Evolutionary conservation across 2,797 vertebrate species (phyloP).

Genomic region (Neosilurus mollespiculum): DNA sequence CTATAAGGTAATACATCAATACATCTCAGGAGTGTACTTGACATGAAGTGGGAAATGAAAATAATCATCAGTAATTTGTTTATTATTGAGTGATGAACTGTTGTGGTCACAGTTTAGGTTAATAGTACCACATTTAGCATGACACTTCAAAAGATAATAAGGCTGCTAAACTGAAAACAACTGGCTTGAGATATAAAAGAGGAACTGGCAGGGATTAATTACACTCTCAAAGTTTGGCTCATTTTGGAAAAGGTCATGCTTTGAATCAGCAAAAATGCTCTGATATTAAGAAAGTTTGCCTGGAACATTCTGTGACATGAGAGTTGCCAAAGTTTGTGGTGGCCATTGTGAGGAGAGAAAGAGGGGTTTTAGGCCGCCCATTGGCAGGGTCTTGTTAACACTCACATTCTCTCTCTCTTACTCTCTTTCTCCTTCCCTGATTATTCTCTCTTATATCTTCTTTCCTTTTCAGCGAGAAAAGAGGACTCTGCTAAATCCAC

Average conservation of each 20-base stretch:
- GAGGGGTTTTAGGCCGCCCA: not conserved
- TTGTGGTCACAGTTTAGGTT: not conserved
- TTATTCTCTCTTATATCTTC: not conserved
- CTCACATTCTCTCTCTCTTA: not conserved
- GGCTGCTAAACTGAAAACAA: slow-evolving; percentile 8
- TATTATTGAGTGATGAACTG: slow-evolving; percentile 9
- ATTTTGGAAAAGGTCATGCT: slow-evolving; percentile 30
- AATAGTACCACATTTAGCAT: not conserved
- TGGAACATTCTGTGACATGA: not conserved
- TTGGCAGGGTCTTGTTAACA: not conserved
- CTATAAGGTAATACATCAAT: not conserved
- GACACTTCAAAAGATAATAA: not conserved
- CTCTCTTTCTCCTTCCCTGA: not conserved
- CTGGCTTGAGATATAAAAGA: slow-evolving; percentile 18
- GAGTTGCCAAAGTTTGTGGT: not conserved
- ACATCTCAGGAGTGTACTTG: not conserved
- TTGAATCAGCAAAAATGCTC: slow-evolving; percentile 18
- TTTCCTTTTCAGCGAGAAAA: not conserved
- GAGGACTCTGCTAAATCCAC: not conserved
- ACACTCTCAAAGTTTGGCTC: not conserved
- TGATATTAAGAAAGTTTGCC: slow-evolving; percentile 6
- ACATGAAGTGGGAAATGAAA: not conserved
- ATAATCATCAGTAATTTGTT: not conserved
- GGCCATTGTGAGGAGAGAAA: not conserved
- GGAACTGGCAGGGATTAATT: slow-evolving; percentile 36